A percentile compares a stretch with the other conserved stretches of the same genome.
phyloP scores from a whole-genome alignment of 2,797 vertebrate species.

The Melanogrammus aeglefinus region DNA sequence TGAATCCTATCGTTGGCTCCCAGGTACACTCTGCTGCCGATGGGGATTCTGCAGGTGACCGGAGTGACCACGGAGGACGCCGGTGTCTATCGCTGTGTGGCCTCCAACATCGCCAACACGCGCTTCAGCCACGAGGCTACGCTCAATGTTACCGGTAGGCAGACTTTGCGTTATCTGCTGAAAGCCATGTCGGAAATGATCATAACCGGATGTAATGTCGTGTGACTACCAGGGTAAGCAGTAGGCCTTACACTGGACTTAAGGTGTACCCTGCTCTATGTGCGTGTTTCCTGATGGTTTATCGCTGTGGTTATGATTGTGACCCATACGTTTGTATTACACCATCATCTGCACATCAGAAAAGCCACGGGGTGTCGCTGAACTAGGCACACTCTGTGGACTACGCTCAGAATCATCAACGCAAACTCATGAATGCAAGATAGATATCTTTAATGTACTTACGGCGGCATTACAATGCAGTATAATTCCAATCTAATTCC shows the following conservation, averaged over 20 bases:
- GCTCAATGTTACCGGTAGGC: conserved; percentile 70
- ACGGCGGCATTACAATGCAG: no score
- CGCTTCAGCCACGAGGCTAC: conserved; percentile 71
- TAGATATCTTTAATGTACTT: no score
- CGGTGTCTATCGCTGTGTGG: conserved; percentile 69
- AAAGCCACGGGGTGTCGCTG: no score
- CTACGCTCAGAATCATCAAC: no score
- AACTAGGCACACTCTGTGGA: no score
- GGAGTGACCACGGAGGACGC: conserved; percentile 58
- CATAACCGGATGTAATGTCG: neutral
- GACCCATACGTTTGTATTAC: no score
- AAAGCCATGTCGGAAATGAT: neutral
- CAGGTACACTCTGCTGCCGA: conserved; percentile 79
- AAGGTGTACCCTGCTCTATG: neutral
- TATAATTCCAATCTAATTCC: neutral
- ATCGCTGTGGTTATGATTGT: no score
- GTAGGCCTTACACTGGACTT: neutral
- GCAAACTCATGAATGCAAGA: no score
- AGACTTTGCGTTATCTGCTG: neutral
- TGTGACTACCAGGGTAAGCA: neutral
- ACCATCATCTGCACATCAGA: no score
- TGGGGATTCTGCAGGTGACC: conserved; percentile 76
- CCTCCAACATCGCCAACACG: conserved; percentile 71
- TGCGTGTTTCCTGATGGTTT: no score
- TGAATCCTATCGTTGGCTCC: neutral